Percentiles rank a stretch among this genome's conserved stretches.
Evolutionary conservation across 2,797 vertebrate species (phyloP).

Genomic region (Gadopsis marmoratus): DNA sequence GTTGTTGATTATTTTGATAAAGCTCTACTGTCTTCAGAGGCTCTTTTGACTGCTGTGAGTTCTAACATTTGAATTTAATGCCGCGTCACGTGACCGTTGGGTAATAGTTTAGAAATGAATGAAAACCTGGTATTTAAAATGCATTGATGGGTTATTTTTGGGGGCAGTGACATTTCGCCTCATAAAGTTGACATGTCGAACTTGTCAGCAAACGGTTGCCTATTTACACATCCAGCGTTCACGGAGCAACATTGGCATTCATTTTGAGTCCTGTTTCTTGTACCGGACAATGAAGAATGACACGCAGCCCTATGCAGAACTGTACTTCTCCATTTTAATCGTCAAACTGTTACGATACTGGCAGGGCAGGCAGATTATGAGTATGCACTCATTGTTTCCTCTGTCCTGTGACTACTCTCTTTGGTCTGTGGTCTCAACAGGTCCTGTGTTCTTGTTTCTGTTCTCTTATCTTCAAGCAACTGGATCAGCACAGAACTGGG

Average conservation of each 20-base stretch:
- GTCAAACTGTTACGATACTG: not conserved
- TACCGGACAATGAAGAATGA: not conserved
- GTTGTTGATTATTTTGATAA: not conserved
- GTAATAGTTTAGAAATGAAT: not conserved
- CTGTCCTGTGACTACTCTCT: constrained; percentile 17
- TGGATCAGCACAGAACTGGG: constrained; percentile 34
- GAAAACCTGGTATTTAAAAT: not conserved
- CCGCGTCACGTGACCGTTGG: not conserved
- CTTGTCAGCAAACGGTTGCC: constrained; percentile 2
- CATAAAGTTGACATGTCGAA: not conserved
- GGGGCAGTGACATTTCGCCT: not conserved
- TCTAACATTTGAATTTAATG: not conserved
- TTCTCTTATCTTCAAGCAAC: constrained; percentile 69
- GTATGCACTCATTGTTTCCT: constrained; percentile 17
- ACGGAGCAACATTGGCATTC: not conserved
- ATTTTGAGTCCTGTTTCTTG: not conserved
- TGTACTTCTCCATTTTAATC: not conserved
- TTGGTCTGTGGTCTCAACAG: constrained; percentile 12
- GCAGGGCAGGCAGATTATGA: not conserved
- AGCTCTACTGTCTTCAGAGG: not conserved
- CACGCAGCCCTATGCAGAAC: not conserved
- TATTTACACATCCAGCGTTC: not conserved
- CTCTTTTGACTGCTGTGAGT: too few species aligned
- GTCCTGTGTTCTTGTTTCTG: constrained; percentile 51
- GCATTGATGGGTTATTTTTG: too few species aligned